Percentiles rank a stretch among this genome's conserved stretches.
Evolutionary conservation across 35 echinoderm and acorn worm genomes (phyloP).

Genomic region (Lytechinus pictus): DNA sequence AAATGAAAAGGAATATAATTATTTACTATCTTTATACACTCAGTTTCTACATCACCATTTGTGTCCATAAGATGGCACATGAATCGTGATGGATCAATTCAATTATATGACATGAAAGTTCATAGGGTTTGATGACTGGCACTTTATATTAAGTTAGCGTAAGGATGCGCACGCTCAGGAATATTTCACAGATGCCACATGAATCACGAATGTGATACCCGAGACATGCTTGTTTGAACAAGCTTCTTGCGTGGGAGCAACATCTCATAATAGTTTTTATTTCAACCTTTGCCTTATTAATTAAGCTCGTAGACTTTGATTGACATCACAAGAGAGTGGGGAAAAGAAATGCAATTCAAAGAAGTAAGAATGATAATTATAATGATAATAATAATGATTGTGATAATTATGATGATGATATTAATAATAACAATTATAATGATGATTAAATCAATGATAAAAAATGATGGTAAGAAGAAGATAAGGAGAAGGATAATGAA

Average conservation of each 20-base stretch:
- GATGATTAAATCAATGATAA: too few species aligned
- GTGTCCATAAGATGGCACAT: background rate
- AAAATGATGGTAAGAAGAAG: too few species aligned
- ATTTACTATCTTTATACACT: background rate
- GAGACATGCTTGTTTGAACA: background rate
- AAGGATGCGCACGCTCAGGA: background rate
- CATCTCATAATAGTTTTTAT: background rate
- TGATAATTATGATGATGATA: too few species aligned
- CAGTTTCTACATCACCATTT: background rate
- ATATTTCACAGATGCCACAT: background rate
- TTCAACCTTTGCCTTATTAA: background rate
- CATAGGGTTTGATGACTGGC: background rate
- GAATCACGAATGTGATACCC: background rate
- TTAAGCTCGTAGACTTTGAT: background rate
- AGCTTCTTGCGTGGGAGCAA: background rate
- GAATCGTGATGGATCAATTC: background rate
- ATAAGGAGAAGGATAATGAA: too few species aligned
- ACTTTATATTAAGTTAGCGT: background rate
- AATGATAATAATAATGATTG: too few species aligned
- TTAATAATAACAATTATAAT: too few species aligned
- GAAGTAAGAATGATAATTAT: too few species aligned
- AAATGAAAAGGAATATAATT: background rate
- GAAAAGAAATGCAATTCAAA: too few species aligned
- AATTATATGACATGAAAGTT: background rate
- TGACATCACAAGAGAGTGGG: background rate